A percentile compares a stretch with the other conserved stretches of the same genome.
These are phyloP conservation scores for Orycteropus afer DNA, from an alignment of 2,113 vertebrate genomes.

Conservation along the genomic window DNA sequence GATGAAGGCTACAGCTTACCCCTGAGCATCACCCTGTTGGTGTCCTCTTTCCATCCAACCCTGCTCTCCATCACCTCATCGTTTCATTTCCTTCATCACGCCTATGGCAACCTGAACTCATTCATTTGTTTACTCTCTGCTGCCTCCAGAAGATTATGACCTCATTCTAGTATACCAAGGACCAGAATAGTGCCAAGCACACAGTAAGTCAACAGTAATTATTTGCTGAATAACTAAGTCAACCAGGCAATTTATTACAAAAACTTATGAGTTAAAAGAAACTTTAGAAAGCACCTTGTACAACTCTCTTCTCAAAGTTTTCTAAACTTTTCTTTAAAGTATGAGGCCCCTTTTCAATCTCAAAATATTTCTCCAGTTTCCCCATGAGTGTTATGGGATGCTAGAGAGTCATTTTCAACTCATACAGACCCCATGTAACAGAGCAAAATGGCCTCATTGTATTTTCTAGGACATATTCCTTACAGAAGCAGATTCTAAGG, in stretches of 20 bases:
- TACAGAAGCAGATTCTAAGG: too few species aligned
- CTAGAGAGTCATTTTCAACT: too few species aligned
- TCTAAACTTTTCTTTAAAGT: neutral
- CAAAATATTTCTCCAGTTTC: neutral
- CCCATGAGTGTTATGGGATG: neutral
- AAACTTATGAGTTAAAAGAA: neutral
- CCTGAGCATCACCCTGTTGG: neutral
- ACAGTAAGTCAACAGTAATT: neutral
- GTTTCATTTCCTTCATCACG: neutral
- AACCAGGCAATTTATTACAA: neutral
- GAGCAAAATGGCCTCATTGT: too few species aligned
- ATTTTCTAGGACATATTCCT: too few species aligned
- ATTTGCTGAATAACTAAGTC: neutral
- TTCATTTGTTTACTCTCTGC: too few species aligned
- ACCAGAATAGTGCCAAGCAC: accelerated
- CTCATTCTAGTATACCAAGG: neutral
- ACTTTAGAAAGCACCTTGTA: neutral
- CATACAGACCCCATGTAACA: too few species aligned
- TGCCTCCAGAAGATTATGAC: too few species aligned
- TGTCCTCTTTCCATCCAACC: too few species aligned
- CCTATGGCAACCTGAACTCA: neutral
- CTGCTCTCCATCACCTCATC: neutral
- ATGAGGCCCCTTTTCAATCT: neutral
- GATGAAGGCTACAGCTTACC: neutral
- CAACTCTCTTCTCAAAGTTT: neutral